A percentile compares a stretch with the other conserved stretches of the same genome.
phyloP scores from a whole-genome alignment of 2,797 vertebrate genomes.

The Danio kyathit region DNA sequence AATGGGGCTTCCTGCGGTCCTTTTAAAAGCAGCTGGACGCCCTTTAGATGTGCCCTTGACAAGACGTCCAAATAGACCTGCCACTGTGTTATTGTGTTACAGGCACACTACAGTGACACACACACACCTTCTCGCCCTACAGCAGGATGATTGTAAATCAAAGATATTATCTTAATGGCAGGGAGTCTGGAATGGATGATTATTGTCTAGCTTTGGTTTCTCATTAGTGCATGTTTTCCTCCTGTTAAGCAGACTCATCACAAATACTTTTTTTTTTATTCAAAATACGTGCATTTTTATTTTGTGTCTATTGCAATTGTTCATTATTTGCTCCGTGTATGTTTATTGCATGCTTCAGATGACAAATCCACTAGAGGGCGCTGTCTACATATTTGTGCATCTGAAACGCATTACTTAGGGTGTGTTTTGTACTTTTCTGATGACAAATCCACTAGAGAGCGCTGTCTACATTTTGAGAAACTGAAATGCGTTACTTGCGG shows the following conservation, averaged over 20 bases:
- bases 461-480: too few relatives aligned
- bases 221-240: slow-evolving; percentile 8
- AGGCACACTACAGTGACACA: slow-evolving; percentile 51
- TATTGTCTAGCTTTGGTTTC: background rate
- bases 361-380: too few relatives aligned
- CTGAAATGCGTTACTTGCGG: too few relatives aligned
- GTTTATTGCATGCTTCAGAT: too few relatives aligned
- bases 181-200: slow-evolving; percentile 26
- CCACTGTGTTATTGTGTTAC: slow-evolving; percentile 79
- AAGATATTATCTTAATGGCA: slow-evolving; percentile 64
- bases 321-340: too few relatives aligned
- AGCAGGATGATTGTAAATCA: slow-evolving; percentile 78
- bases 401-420: too few relatives aligned
- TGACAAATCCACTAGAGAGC: too few relatives aligned
- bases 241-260: slow-evolving; percentile 9
- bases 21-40: slow-evolving; percentile 69
- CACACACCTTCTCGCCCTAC: slow-evolving; percentile 19
- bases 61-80: slow-evolving; percentile 74
- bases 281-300: background rate
- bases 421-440: too few relatives aligned
- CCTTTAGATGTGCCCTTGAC: slow-evolving; percentile 73
- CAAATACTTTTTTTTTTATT: too few relatives aligned
- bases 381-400: too few relatives aligned
- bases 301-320: too few relatives aligned
- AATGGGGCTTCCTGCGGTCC: slow-evolving; percentile 70